These are phyloP conservation scores for Hippocampus abdominalis DNA, from an alignment of 2,113 vertebrate genomes.

Conservation along the genomic window DNA sequence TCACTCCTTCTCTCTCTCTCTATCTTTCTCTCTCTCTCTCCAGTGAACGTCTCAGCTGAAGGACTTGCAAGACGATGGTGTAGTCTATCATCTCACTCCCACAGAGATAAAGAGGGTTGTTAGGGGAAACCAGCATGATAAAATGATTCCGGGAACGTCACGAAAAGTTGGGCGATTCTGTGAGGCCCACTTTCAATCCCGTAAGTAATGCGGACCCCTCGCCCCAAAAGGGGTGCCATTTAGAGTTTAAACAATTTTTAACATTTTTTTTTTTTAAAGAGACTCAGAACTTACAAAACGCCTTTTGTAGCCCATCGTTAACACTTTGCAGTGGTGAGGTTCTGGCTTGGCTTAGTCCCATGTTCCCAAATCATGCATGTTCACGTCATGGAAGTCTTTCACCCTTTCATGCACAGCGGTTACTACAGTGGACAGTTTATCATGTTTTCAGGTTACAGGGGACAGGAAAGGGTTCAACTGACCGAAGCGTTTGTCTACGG, in stretches of 20 bases:
- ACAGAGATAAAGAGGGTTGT: constrained; percentile 22
- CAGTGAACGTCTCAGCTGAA: constrained; percentile 49
- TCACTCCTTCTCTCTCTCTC: constrained; percentile 34
- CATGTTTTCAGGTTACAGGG: no score
- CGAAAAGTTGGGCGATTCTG: background rate
- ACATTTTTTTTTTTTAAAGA: background rate
- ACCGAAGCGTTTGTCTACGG: no score
- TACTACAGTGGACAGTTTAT: no score
- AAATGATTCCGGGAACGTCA: constrained; percentile 16
- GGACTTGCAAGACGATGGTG: constrained; percentile 38
- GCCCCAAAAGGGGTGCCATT: background rate
- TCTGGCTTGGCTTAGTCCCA: no score
- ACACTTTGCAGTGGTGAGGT: no score
- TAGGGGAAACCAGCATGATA: constrained; percentile 21
- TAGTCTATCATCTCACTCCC: constrained; percentile 40
- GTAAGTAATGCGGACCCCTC: background rate
- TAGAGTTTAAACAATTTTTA: background rate
- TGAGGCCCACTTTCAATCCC: background rate
- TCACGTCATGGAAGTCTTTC: no score
- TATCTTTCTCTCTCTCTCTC: constrained; percentile 14
- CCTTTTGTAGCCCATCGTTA: no score
- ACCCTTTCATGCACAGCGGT: no score
- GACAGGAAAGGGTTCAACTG: no score
- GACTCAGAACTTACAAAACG: background rate
- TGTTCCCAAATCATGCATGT: no score